phyloP scores from a whole-genome alignment of 2,797 vertebrate species.

The Tachyglossus aculeatus region DNA sequence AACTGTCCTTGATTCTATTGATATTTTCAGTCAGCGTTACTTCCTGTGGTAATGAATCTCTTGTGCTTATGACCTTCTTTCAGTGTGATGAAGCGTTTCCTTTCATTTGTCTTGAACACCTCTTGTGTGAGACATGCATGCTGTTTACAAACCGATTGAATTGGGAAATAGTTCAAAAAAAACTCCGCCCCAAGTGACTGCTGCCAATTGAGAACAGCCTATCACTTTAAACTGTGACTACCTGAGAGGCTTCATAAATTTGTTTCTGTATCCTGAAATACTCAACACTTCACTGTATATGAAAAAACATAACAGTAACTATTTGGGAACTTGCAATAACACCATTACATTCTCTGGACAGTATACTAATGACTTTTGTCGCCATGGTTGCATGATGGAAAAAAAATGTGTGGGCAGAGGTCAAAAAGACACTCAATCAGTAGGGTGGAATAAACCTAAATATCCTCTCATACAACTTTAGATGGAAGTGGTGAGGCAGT shows the following conservation, averaged over 20 bases:
- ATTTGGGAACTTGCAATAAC: neutral
- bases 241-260: neutral
- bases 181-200: neutral
- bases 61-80: too few species aligned
- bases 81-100: too few species aligned
- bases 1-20: too few species aligned
- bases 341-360: neutral
- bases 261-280: neutral
- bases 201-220: neutral
- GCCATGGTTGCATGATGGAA: neutral
- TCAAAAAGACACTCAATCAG: neutral
- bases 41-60: too few species aligned
- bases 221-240: neutral
- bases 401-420: neutral
- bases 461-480: neutral
- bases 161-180: neutral
- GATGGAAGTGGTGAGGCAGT: neutral
- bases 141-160: neutral
- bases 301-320: neutral
- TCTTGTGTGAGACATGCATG: neutral
- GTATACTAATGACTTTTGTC: slow-evolving; percentile 1
- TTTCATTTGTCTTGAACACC: too few species aligned
- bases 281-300: neutral
- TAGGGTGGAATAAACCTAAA: neutral
- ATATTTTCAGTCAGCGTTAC: too few species aligned